Evolutionary conservation across 2,113 vertebrate genomes (phyloP), one percentile per base, ranked within the genome.

Genomic region (Podiceps cristatus): DNA sequence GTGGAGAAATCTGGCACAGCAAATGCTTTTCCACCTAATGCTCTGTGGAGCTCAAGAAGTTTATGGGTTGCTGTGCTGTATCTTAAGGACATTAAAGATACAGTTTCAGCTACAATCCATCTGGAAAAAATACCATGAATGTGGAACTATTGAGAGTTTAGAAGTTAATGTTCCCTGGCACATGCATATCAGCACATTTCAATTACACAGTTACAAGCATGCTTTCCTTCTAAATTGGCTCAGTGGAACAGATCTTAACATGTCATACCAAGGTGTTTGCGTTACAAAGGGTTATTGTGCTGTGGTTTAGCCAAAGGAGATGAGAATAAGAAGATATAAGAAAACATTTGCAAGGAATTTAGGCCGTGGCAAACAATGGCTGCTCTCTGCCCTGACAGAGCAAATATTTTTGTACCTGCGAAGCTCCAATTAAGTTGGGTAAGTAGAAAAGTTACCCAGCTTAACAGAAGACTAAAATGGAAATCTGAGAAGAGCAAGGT

Each of bases 91-190:
- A 90, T 94, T 95, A 95, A 95, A 94, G 63, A 93, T 90, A 96
- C 25, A 83, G 82, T 97, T 97, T 96, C 96, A 97, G 37, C 86
- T 96, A 80, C 58, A 88, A 81, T 90, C 64, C 93, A 72, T 96
- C 90, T 96, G 94, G 95, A 95, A 96, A 97, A 97, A 97, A 90
- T 81, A 91, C 76, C 59, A n/a, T 25, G 29, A 87, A 94, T 93
- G 68, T 79, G 72, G 87, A 96, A 92, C 93, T 77, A 60, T 5
- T 60, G 58, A 67, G 86, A 94, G 22, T 82, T 93, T 68, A 96
- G 49, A 91, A 49, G 47, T 87, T 96, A 93, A 91, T 87, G 69
- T 95, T 95, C 85, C 68, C 71, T 96, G 95, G 94, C 91, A 94
- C 91, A 73, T 11, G 60, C 71, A 37, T 93, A 95, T 92, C 95